Conservation (phyloP, 2,888 invertebrate species). For the Acrocera orbiculus region DNA sequence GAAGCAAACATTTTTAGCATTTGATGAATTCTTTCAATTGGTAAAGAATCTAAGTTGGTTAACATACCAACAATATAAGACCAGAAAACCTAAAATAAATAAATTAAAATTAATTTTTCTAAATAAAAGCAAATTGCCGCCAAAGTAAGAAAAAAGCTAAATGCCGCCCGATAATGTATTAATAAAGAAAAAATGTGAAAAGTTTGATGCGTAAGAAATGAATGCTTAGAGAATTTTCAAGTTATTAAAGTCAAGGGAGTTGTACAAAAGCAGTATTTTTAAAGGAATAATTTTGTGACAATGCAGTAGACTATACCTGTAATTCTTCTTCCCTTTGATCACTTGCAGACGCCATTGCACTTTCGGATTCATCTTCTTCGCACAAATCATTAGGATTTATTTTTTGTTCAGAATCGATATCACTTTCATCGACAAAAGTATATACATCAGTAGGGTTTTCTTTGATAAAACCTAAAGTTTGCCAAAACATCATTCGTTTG, state of each 20-base stretch:
- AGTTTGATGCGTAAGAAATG: no score
- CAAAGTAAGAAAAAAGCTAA: not conserved
- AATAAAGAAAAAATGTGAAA: no score
- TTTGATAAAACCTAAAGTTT: slow-evolving; percentile 71
- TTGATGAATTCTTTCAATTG: slow-evolving; percentile 83
- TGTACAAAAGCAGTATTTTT: no score
- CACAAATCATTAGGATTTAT: slow-evolving; percentile 41
- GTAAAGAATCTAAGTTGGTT: slow-evolving; percentile 80
- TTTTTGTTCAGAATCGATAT: slow-evolving; percentile 37
- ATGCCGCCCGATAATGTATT: no score
- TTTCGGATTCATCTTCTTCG: slow-evolving; percentile 82
- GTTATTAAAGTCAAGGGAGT: no score
- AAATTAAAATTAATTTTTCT: no score
- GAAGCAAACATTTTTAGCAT: slow-evolving; percentile 96
- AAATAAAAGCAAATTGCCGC: not conserved
- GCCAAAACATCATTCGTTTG: slow-evolving; percentile 84
- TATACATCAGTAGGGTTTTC: slow-evolving; percentile 62
- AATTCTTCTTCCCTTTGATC: slow-evolving; percentile 88
- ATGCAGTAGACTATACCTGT: no score
- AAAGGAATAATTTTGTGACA: no score
- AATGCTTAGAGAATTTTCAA: no score
- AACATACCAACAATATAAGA: slow-evolving; percentile 95
- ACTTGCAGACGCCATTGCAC: slow-evolving; percentile 86
- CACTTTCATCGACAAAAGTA: slow-evolving; percentile 48
- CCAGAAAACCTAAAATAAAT: slow-evolving; percentile 50